Percentiles rank a stretch among this genome's conserved stretches.
phyloP scores from a whole-genome alignment of 2,888 invertebrate genomes.

The Chouioia cunea region DNA sequence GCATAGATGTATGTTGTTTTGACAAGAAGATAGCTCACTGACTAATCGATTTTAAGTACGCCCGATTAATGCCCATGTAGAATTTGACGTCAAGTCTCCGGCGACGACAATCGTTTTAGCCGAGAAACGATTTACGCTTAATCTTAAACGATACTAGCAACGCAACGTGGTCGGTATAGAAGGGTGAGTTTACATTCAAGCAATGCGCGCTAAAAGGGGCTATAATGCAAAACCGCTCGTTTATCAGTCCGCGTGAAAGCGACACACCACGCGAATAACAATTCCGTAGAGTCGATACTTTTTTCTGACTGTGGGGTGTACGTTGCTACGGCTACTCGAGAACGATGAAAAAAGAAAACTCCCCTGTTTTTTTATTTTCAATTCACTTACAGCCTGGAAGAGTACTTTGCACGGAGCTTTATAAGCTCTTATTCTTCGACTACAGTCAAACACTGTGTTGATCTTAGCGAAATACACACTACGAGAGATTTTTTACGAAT shows the following conservation, averaged over 20 bases:
- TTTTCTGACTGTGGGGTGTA: neutral
- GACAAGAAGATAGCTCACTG: slow-evolving; percentile 18
- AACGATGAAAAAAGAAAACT: neutral
- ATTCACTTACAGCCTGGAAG: slow-evolving; percentile 59
- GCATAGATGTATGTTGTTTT: slow-evolving; percentile 31
- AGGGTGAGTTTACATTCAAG: slow-evolving; percentile 64
- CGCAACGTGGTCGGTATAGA: slow-evolving; percentile 35
- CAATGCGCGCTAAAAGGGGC: slow-evolving; percentile 49
- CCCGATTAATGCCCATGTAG: slow-evolving; percentile 55
- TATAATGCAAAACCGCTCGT: slow-evolving; percentile 64
- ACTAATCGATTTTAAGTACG: slow-evolving; percentile 46
- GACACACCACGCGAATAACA: slow-evolving; percentile 67
- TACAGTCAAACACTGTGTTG: neutral
- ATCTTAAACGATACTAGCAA: slow-evolving; percentile 28
- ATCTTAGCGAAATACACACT: neutral
- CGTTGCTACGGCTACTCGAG: too few relatives aligned
- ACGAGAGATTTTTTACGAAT: too few relatives aligned
- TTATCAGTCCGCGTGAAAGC: slow-evolving; percentile 67
- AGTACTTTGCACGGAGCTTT: slow-evolving; percentile 54
- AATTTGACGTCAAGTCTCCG: slow-evolving; percentile 22
- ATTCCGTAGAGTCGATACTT: slow-evolving; percentile 52
- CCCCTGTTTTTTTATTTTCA: slow-evolving; percentile 59
- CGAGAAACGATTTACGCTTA: slow-evolving; percentile 59
- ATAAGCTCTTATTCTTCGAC: slow-evolving; percentile 41
- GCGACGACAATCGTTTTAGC: slow-evolving; percentile 62